Evolutionary conservation across 1,140 invertebrate species (phyloP).

Genomic region (Anastatus disparis): DNA sequence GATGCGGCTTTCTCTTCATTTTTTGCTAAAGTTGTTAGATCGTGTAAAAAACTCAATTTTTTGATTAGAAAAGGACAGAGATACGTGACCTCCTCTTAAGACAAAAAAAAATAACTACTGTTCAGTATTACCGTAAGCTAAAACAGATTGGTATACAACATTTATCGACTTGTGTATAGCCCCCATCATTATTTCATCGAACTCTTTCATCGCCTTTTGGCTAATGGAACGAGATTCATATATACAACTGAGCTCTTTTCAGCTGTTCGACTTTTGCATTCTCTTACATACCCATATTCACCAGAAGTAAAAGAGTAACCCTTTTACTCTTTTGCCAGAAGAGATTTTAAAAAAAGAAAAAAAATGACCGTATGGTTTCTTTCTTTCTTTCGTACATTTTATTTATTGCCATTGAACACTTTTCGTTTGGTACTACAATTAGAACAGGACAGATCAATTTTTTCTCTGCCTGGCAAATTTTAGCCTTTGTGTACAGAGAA

Average conservation of each 20-base stretch:
- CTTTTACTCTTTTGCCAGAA: conserved; percentile 38
- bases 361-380: background rate
- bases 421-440: background rate
- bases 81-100: too few relatives aligned
- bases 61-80: too few relatives aligned
- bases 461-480: conserved; percentile 18
- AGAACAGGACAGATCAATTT: conserved; percentile 18
- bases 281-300: too few relatives aligned
- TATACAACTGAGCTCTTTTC: background rate
- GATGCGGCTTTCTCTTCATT: too few relatives aligned
- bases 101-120: too few relatives aligned
- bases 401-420: conserved; percentile 22
- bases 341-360: conserved; percentile 30
- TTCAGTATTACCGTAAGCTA: too few relatives aligned
- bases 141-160: too few relatives aligned
- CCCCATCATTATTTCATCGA: conserved; percentile 64
- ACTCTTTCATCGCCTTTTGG: conserved; percentile 61
- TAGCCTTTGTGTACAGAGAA: background rate
- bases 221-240: conserved; percentile 48
- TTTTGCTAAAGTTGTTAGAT: too few relatives aligned
- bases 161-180: conserved; percentile 62
- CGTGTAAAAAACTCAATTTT: too few relatives aligned
- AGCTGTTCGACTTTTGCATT: conserved; percentile 1
- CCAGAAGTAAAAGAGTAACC: too few relatives aligned
- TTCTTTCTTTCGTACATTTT: background rate